A percentile compares a stretch with the other conserved stretches of the same genome.
Evolutionary conservation across 2,797 vertebrate genomes (phyloP).

Genomic region (Labroides dimidiatus): DNA sequence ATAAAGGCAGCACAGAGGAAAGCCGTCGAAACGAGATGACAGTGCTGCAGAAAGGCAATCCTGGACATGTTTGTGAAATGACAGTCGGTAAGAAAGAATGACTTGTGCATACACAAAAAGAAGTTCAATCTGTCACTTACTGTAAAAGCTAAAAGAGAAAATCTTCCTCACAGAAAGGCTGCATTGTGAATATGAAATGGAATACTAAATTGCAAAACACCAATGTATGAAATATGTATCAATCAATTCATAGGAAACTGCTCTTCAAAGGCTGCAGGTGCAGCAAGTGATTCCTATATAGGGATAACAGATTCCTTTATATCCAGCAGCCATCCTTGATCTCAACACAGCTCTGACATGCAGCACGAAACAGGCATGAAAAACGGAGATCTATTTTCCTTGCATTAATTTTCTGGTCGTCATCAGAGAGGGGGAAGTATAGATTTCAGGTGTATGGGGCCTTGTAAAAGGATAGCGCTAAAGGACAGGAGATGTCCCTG

Average conservation of each 20-base stretch:
- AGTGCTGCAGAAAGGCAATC: conserved; percentile 30
- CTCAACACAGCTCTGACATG: conserved; percentile 41
- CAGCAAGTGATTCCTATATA: conserved; percentile 31
- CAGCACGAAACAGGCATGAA: conserved; percentile 43
- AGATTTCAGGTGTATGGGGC: conserved; percentile 70
- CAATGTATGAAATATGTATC: conserved; percentile 22
- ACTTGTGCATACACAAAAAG: conserved; percentile 11
- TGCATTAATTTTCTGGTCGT: conserved; percentile 65
- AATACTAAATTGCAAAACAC: conserved; percentile 29
- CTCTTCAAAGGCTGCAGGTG: conserved; percentile 53
- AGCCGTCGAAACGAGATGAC: conserved; percentile 46
- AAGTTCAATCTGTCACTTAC: conserved; percentile 24
- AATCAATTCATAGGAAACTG: conserved; percentile 37
- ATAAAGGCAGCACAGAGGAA: conserved; percentile 27
- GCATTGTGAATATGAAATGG: conserved; percentile 19
- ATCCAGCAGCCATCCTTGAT: conserved; percentile 64
- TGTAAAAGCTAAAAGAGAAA: conserved; percentile 18
- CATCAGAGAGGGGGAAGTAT: conserved; percentile 67
- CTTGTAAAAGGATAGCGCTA: conserved; percentile 77
- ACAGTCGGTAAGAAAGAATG: conserved; percentile 23
- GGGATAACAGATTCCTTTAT: conserved; percentile 40
- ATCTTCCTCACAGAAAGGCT: neutral
- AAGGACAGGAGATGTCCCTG: conserved; percentile 68
- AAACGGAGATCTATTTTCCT: conserved; percentile 31
- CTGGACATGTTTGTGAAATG: conserved; percentile 30